phyloP scores from a whole-genome alignment of 1,140 invertebrate species.

The Pseudobourletiella spinata region DNA sequence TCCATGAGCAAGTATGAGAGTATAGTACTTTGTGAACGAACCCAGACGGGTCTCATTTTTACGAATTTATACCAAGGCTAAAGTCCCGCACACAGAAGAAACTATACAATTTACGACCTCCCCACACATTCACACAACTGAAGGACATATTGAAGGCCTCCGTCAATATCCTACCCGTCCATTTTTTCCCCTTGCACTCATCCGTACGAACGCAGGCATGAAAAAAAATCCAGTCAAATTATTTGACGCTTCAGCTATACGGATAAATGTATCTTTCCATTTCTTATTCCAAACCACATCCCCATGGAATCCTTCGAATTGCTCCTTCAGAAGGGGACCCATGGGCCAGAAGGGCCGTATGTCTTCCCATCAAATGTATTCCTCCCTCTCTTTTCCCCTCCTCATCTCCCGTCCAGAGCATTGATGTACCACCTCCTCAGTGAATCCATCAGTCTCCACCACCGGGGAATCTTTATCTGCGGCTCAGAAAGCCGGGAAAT shows the following conservation, averaged over 20 bases:
- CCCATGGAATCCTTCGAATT: slow-evolving; percentile 2
- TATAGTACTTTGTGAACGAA: too few relatives aligned
- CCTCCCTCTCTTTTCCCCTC: background rate
- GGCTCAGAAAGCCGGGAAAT: too few relatives aligned
- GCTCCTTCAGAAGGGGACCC: background rate
- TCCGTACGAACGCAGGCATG: too few relatives aligned
- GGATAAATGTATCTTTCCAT: slow-evolving; percentile 21
- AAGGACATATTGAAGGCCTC: too few relatives aligned
- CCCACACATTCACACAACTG: too few relatives aligned
- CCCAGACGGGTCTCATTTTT: too few relatives aligned
- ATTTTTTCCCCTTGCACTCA: too few relatives aligned
- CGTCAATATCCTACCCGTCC: too few relatives aligned
- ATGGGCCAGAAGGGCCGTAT: background rate
- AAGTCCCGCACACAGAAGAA: too few relatives aligned
- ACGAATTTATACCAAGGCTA: too few relatives aligned
- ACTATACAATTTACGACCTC: too few relatives aligned
- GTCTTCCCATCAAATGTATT: background rate
- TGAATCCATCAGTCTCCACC: background rate
- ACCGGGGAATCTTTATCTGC: background rate
- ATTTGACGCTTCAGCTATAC: slow-evolving; percentile 19
- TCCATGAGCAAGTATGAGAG: too few relatives aligned
- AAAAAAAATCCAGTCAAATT: slow-evolving; percentile 17
- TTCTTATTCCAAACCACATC: slow-evolving; percentile 11
- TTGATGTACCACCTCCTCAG: background rate
- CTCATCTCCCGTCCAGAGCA: background rate